These are phyloP conservation scores for Tachyglossus aculeatus DNA, from an alignment of 2,797 vertebrate genomes.

Conservation along the genomic window DNA sequence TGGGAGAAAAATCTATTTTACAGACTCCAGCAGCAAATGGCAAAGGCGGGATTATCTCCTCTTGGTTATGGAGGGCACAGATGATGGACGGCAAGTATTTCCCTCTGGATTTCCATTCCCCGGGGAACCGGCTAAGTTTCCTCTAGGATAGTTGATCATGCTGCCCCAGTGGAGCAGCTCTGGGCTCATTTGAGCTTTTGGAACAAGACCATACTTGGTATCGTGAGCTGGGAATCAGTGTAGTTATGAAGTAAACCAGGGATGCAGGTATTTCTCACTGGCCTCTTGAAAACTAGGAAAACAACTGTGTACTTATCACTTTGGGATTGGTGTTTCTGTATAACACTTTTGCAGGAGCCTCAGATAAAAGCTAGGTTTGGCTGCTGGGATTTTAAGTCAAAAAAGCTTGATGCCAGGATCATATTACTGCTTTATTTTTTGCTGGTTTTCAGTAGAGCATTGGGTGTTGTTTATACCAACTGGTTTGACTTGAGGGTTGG, in stretches of 20 bases:
- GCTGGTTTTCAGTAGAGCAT: too few relatives aligned
- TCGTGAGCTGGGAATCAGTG: background rate
- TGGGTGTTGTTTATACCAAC: too few relatives aligned
- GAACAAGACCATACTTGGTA: background rate
- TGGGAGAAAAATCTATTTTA: slow-evolving; percentile 94
- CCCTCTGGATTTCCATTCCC: background rate
- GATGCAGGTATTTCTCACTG: background rate
- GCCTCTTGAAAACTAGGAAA: slow-evolving; percentile 1
- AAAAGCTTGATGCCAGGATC: too few relatives aligned
- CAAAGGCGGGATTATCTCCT: slow-evolving; percentile 87
- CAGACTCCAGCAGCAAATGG: slow-evolving; percentile 95
- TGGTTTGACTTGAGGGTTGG: too few relatives aligned
- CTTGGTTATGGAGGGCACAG: slow-evolving; percentile 91
- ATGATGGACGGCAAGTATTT: slow-evolving; percentile 87
- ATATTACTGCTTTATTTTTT: too few relatives aligned
- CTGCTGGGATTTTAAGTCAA: too few relatives aligned
- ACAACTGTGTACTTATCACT: background rate
- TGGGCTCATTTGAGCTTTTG: background rate
- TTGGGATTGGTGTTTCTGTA: background rate
- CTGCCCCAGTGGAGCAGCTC: background rate
- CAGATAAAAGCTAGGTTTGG: background rate
- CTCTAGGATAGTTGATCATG: too few relatives aligned
- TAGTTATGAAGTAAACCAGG: background rate
- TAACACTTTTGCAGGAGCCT: background rate
- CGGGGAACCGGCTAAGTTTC: background rate